Evolutionary conservation across 2,888 invertebrate genomes (phyloP).

Genomic region (Drosophila trichaetosa): DNA sequence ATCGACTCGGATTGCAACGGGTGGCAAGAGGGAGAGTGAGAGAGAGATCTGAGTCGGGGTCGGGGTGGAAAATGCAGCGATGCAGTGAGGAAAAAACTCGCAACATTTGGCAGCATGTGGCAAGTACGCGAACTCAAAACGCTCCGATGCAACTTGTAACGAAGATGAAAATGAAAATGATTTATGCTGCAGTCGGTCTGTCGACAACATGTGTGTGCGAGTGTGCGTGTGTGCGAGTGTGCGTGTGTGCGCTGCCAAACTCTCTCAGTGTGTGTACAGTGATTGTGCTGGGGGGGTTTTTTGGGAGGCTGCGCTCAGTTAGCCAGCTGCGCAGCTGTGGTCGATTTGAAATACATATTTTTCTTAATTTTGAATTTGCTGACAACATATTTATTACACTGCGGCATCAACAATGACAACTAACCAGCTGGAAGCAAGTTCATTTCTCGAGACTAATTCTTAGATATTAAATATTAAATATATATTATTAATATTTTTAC

Average conservation of each 20-base stretch:
- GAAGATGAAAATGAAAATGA: constrained; percentile 68
- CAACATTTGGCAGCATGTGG: constrained; percentile 80
- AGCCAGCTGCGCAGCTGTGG: constrained; percentile 48
- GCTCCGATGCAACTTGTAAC: constrained; percentile 74
- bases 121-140: constrained; percentile 74
- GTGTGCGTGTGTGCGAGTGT: not conserved
- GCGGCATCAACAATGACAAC: constrained; percentile 24
- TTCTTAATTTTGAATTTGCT: constrained; percentile 63
- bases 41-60: not conserved
- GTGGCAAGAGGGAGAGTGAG: constrained; percentile 1
- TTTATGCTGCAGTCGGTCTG: constrained; percentile 66
- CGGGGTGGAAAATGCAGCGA: constrained; percentile 48
- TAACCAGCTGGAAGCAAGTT: constrained; percentile 12
- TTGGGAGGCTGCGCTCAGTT: constrained; percentile 30
- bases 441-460: not conserved
- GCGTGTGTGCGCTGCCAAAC: constrained; percentile 30
- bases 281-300: not conserved
- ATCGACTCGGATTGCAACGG: constrained; percentile 19
- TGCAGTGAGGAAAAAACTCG: constrained; percentile 40
- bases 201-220: constrained; percentile 9
- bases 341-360: constrained; percentile 68
- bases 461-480: not conserved
- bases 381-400: constrained; percentile 74
- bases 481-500: not conserved
- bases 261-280: constrained; percentile 5